phyloP scores from a whole-genome alignment of 1,140 invertebrate species.

The Drosophila carrolli region DNA sequence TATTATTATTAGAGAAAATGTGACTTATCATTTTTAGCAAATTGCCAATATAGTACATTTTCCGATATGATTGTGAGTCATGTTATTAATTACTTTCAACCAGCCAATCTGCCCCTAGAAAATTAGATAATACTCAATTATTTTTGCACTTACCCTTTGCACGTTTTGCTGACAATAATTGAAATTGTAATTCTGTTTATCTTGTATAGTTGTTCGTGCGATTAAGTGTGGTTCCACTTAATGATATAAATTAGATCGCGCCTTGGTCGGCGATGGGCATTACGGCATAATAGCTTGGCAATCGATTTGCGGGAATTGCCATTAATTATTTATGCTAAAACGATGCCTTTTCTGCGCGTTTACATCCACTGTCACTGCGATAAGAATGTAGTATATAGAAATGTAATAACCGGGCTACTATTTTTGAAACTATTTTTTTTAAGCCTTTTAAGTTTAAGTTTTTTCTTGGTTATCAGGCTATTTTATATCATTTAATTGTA shows the following conservation, averaged over 20 bases:
- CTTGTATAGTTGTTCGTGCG: conserved; percentile 9
- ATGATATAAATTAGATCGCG: conserved; percentile 26
- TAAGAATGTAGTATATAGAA: neutral
- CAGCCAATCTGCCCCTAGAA: neutral
- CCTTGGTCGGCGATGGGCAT: neutral
- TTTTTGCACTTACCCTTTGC: conserved; percentile 3
- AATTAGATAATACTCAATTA: conserved; percentile 1
- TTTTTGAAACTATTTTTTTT: too few species aligned
- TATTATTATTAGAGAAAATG: too few species aligned
- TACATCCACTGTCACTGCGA: conserved; percentile 5
- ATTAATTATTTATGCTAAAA: conserved; percentile 25
- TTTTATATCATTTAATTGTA: too few species aligned
- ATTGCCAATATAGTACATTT: neutral
- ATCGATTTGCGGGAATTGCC: conserved; percentile 11
- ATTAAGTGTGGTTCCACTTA: conserved; percentile 31
- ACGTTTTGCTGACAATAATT: conserved; percentile 7
- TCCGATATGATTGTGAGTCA: neutral
- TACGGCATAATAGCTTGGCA: conserved; percentile 38
- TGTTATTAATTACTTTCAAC: conserved; percentile 1
- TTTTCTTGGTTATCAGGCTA: too few species aligned
- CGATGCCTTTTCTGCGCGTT: conserved; percentile 1
- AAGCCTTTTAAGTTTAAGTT: too few species aligned
- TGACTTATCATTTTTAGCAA: neutral
- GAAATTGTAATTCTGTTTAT: conserved; percentile 8
- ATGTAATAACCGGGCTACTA: neutral